Percentiles rank a stretch among this genome's conserved stretches.
Conservation (phyloP, 1,140 invertebrate genomes). For the Zaprionus vittiger region DNA sequence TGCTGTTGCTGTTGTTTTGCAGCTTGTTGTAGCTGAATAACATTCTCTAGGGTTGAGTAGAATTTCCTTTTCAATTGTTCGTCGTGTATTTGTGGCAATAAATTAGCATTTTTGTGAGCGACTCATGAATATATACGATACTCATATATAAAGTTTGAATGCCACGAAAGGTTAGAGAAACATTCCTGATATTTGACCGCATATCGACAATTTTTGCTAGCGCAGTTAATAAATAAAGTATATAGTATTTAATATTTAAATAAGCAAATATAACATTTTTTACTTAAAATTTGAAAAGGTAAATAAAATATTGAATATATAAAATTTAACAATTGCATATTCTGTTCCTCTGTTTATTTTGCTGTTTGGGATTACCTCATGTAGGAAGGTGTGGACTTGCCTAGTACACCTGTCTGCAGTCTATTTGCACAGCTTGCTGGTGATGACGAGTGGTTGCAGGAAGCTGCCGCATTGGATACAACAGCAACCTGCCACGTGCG, state of each 20-base stretch:
- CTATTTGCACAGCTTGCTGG: background rate
- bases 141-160: background rate
- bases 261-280: background rate
- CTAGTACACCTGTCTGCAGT: background rate
- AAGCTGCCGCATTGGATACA: background rate
- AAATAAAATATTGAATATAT: background rate
- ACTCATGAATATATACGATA: slow-evolving; percentile 18
- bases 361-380: background rate
- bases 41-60: slow-evolving; percentile 39
- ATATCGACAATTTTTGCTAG: background rate
- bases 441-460: background rate
- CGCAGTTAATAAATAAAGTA: background rate
- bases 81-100: slow-evolving; percentile 27
- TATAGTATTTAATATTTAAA: background rate
- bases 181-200: background rate
- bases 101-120: slow-evolving; percentile 54
- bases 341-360: background rate
- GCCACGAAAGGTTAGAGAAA: background rate
- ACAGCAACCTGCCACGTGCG: background rate
- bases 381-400: background rate
- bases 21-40: slow-evolving; percentile 19
- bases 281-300: background rate
- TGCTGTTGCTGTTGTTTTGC: slow-evolving; percentile 9
- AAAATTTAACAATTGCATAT: background rate
- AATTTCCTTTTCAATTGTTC: slow-evolving; percentile 68